Percentiles rank a stretch among this genome's conserved stretches.
These are phyloP conservation scores for Pristionchus mayeri DNA, from an alignment of 2,888 invertebrate species.

Conservation along the genomic window DNA sequence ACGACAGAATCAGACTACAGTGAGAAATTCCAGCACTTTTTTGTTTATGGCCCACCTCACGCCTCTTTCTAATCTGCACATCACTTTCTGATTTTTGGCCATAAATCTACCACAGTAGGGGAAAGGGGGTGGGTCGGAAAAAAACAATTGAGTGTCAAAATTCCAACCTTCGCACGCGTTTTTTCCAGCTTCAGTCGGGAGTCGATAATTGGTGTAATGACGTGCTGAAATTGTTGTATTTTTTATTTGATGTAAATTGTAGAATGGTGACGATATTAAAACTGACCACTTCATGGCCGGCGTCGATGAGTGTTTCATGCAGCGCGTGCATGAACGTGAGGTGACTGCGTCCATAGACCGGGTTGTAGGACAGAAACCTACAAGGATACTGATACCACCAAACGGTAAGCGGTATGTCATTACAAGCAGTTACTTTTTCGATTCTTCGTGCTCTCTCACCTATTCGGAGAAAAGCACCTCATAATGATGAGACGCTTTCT, in stretches of 20 bases:
- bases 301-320: neutral
- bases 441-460: too few species aligned
- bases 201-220: conserved; percentile 3
- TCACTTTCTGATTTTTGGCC: too few species aligned
- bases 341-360: conserved; percentile 23
- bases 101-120: too few species aligned
- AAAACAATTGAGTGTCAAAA: neutral
- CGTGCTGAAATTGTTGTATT: neutral
- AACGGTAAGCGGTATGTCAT: too few species aligned
- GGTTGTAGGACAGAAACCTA: conserved; percentile 30
- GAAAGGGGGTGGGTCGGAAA: too few species aligned
- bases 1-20: too few species aligned
- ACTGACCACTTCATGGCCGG: conserved; percentile 18
- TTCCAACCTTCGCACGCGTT: neutral
- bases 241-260: neutral
- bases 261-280: neutral
- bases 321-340: conserved; percentile 19
- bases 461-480: too few species aligned
- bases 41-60: too few species aligned
- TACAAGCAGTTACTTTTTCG: too few species aligned
- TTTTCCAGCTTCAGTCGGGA: neutral
- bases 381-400: neutral
- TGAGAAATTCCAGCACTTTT: too few species aligned
- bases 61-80: too few species aligned
- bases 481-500: neutral